A percentile compares a stretch with the other conserved stretches of the same genome.
Conservation (phyloP, 2,113 vertebrate species). For the Noturus placidus region DNA sequence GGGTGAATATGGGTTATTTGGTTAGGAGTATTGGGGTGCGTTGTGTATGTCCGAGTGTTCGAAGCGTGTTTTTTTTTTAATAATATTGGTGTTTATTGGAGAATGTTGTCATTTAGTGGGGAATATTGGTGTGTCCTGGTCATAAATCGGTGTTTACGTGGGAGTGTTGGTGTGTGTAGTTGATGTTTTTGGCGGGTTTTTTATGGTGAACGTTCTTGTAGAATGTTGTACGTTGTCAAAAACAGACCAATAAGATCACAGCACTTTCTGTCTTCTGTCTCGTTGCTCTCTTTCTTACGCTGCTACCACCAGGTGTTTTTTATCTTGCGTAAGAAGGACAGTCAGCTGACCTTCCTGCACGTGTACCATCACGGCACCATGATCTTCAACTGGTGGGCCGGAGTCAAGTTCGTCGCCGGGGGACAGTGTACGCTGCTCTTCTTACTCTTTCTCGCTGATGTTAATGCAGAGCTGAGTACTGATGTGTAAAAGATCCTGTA, state of each 20-base stretch:
- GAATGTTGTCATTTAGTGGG: no score
- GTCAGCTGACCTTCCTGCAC: slow-evolving; percentile 80
- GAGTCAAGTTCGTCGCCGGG: slow-evolving; percentile 78
- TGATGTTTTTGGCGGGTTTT: background rate
- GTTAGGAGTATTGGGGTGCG: background rate
- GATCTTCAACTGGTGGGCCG: slow-evolving; percentile 80
- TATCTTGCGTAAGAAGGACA: slow-evolving; percentile 79
- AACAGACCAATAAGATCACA: background rate
- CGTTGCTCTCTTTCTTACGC: background rate
- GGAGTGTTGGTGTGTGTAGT: background rate
- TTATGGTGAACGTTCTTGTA: background rate
- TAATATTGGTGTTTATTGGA: no score
- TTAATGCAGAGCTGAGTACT: background rate
- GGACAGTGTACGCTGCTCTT: slow-evolving; percentile 74
- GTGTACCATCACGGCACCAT: slow-evolving; percentile 80
- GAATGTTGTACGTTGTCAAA: background rate
- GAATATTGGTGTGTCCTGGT: background rate
- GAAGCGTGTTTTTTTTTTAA: no score
- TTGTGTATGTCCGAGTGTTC: background rate
- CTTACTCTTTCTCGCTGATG: background rate
- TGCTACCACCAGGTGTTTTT: slow-evolving; percentile 73
- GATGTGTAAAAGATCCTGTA: background rate
- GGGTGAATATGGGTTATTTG: background rate
- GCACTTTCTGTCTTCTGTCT: slow-evolving; percentile 50
- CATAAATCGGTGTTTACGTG: background rate